Base-by-base conservation (phyloP, 2,888 invertebrate species). In the Polymixis lichenea region DNA sequence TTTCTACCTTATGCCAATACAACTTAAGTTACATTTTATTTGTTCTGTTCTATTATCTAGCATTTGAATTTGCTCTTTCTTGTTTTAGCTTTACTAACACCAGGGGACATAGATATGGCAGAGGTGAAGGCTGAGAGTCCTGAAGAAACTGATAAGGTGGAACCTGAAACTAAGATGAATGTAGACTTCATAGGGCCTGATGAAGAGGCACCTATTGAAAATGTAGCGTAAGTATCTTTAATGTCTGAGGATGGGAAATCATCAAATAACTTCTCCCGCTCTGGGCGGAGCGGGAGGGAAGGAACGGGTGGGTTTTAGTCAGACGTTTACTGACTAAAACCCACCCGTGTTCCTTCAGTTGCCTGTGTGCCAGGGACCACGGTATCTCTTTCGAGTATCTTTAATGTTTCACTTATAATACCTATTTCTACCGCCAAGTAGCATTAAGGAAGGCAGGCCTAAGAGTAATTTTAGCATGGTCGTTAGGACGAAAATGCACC, bases 151-250 rank as follows among this genome's bases (percentile, higher is more conserved):
- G 91, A 89, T 67, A 89, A 88, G 66, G 80, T 83, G 13, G 87
- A 87, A 53, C 76, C 86, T 22, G 85, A 75, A 32, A 82, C 83
- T 49, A 88, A 88, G 79, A 90, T 92, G 83, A 90, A 92, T 7
- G 80, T 94, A 0, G 95, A 96, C 56, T 92, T 95, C 2, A 92
- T 96, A 0, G 96, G 95, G 0, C 92, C 93, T 0, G 96, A 96
- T 66, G 96, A 96, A 15, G 95, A 95, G 73, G 91, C 95, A 11
- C 91, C 90, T 71, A 89, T 95, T n/a, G 94, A 93, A 5, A 91
- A 92, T 88, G 89, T 92, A 19, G 85, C 90, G 94, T 94, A 87
- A 92, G 93, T 92, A 32, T 28, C 0, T 22, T 60, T 55, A 13
- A 28, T 68, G 1, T 11, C 38, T 38, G 38, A 38, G 38, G 38